Base-by-base conservation (phyloP, 2,888 invertebrate genomes). In the Rhyacophila evoluta region DNA sequence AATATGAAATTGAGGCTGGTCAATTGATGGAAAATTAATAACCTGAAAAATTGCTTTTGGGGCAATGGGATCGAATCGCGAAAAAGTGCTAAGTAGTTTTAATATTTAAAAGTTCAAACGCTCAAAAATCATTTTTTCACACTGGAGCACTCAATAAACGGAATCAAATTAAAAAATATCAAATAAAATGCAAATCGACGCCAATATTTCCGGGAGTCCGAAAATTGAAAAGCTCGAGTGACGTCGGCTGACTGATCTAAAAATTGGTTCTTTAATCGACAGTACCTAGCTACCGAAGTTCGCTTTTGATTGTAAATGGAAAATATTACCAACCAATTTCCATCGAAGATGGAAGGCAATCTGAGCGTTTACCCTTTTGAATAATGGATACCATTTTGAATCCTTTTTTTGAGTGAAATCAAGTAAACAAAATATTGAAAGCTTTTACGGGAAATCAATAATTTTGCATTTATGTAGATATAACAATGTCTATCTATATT, bases 331-430 rank as follows among this genome's bases (percentile, higher is more conserved):
- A 55, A 41, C 39, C 41, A 78, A 75, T 75, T 80, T 75, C 78
- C 78, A 80, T 75, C 74, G 68, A 37, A 67, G 41, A 69, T 29
- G 28, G 77, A 29, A 41, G 6, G 5, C 12, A 72, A 29, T 37
- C 71, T 28, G 67, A 79, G 72, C 74, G 76, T 79, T 79, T 38
- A 79, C 73, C 79, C 79, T 76, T 76, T 74, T 79, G 79, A 79
- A 79, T 79, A 79, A 79, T 79, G 79, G 73, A 79, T 79, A 69
- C 72, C 79, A 79, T 79, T 79, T 79, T 37, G 75, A 79, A 75
- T 76, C 75, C 74, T 70, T 78, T 69, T 72, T 37, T 73, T 33
- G 15, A 33, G 41, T 71, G 29, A 71, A 71, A 71, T 71, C 71
- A 71, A 36, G 29, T 5, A 15, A 29, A 33, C 12, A 36, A 71